These are phyloP conservation scores for Adineta ricciae DNA, from an alignment of 2,888 invertebrate species.

Conservation along the genomic window DNA sequence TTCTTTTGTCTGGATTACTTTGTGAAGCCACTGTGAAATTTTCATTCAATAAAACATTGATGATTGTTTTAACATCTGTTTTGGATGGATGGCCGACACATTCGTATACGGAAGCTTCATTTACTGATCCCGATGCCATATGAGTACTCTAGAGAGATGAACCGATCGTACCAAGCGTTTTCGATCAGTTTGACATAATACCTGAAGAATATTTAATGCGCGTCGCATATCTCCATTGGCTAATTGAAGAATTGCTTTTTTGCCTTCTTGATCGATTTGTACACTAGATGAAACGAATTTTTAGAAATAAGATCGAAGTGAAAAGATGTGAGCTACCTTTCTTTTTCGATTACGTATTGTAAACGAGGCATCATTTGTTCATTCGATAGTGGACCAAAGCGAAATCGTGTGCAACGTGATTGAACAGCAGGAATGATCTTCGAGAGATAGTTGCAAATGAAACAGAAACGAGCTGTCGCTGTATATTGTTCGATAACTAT, in stretches of 20 bases:
- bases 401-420: conserved; percentile 87
- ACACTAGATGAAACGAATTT: conserved; percentile 56
- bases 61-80: conserved; percentile 73
- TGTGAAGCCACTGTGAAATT: conserved; percentile 55
- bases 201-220: conserved; percentile 82
- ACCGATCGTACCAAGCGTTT: background rate
- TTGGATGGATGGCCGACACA: conserved; percentile 92
- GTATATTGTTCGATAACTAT: conserved; percentile 96
- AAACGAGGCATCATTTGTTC: conserved; percentile 80
- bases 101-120: conserved; percentile 79
- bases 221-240: conserved; percentile 95
- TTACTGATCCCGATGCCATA: conserved; percentile 77
- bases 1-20: background rate
- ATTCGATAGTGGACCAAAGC: conserved; percentile 77
- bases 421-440: conserved; percentile 97
- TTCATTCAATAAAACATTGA: conserved; percentile 66
- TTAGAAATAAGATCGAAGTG: background rate
- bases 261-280: conserved; percentile 72
- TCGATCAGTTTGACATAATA: background rate
- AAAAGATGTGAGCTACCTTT: conserved; percentile 59
- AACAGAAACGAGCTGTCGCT: conserved; percentile 91
- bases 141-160: conserved; percentile 62
- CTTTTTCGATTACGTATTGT: conserved; percentile 68
- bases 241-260: conserved; percentile 73
- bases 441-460: conserved; percentile 94